Evolutionary conservation across 2,888 invertebrate species (phyloP), one percentile per base, ranked within the genome.

Genomic region (Alentia gelatinosa): DNA sequence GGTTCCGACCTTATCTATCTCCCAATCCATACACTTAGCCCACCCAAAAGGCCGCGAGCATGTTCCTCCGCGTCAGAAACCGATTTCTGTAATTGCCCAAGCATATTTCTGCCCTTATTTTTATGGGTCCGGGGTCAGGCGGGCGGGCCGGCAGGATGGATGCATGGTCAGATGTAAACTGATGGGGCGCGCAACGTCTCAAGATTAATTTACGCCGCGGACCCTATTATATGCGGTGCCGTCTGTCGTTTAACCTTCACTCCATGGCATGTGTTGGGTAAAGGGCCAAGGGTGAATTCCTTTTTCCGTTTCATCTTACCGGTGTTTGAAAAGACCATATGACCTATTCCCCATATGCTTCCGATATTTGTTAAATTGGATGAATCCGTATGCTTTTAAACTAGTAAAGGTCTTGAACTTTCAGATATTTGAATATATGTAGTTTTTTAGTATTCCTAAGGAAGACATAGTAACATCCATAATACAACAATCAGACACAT

Each of bases 61-160:
- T 35, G 37, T 79, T 35, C 19, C 79, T 74, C 74, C 74, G 30
- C 30, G 12, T 79, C 37, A 9, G 37, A 79, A 79, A 1, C 15
- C 79, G n/a, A 79, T 79, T 79, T 39, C 79, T 79, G 26, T 79
- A 79, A 79, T 79, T 79, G 79, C 79, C 5, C 37, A 23, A 35
- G 79, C 79, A 79, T 79, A 79, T 37, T 79, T 79, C 12, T n/a
- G 39, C 39, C 30, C 33, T 4, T 33, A 5, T 26, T 79, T 79
- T 39, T 35, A 79, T 74, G 74, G 74, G 74, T 5, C 7, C 12
- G 30, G 74, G 74, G 74, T 33, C 74, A 56, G 56, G 23, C n/a
- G 56, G 56, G 56, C 56, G 19, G 56, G 56, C 68, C 1, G 26
- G 33, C 3, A 30, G 33, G 68, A 68, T 68, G 68, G 68, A 68